Percentiles rank a stretch among this genome's conserved stretches.
Evolutionary conservation across 2,797 vertebrate species (phyloP).

Genomic region (Helarctos malayanus): DNA sequence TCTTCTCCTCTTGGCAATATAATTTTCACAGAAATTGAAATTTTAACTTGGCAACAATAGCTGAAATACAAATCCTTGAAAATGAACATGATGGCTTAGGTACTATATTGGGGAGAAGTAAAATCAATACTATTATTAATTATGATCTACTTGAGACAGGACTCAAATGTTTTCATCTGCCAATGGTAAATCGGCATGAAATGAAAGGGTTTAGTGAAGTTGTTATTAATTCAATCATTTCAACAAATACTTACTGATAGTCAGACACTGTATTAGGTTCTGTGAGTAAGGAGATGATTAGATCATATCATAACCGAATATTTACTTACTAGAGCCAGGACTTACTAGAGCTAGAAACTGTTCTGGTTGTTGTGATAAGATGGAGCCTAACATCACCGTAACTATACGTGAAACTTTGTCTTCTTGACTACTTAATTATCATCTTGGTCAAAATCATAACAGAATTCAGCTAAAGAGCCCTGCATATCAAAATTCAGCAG

Average conservation of each 20-base stretch:
- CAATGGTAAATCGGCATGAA: slow-evolving; percentile 57
- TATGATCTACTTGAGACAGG: neutral
- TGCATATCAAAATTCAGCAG: neutral
- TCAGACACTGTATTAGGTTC: neutral
- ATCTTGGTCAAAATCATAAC: neutral
- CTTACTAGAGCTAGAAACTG: neutral
- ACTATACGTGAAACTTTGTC: neutral
- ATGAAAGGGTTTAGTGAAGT: slow-evolving; percentile 50
- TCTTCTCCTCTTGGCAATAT: neutral
- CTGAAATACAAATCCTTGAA: slow-evolving; percentile 45
- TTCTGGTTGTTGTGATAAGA: neutral
- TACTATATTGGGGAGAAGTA: slow-evolving; percentile 27
- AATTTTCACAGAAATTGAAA: slow-evolving; percentile 18
- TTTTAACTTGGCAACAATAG: slow-evolving; percentile 27
- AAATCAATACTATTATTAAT: slow-evolving; percentile 23
- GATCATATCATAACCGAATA: slow-evolving; percentile 32
- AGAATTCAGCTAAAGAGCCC: neutral
- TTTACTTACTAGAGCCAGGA: slow-evolving; percentile 28
- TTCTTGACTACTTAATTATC: neutral
- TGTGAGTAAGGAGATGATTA: slow-evolving; percentile 47
- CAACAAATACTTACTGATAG: slow-evolving; percentile 53
- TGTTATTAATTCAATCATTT: slow-evolving; percentile 63
- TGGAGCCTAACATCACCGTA: neutral
- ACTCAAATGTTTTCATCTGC: slow-evolving; percentile 48
- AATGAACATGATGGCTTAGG: slow-evolving; percentile 1